These are phyloP conservation scores for Lepidocolaptes lacrymiger DNA, from an alignment of 2,797 vertebrate species.

Conservation along the genomic window DNA sequence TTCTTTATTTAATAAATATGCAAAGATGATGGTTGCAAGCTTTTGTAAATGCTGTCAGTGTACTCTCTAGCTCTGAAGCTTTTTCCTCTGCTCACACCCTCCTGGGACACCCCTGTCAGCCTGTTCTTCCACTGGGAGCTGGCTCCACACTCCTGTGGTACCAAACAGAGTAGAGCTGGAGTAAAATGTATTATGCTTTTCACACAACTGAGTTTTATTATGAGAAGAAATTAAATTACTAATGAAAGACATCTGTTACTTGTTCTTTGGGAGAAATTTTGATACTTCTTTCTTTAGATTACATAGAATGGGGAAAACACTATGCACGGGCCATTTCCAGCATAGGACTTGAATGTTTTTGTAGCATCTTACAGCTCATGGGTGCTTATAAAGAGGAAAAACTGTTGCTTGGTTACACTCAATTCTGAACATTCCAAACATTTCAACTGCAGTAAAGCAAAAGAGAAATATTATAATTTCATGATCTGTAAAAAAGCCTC, in stretches of 20 bases:
- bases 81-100: background rate
- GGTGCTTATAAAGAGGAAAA: background rate
- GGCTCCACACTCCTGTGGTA: accelerated
- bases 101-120: background rate
- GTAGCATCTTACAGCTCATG: background rate
- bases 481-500: background rate
- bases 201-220: conserved; percentile 35
- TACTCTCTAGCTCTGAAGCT: accelerated
- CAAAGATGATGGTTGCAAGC: background rate
- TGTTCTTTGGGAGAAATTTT: conserved; percentile 10
- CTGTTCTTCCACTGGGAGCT: background rate
- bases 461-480: conserved; percentile 24
- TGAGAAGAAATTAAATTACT: conserved; percentile 43
- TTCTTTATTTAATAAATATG: background rate
- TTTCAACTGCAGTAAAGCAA: conserved; percentile 7
- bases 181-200: background rate
- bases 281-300: background rate
- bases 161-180: background rate
- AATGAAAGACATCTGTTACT: conserved; percentile 30
- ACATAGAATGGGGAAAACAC: background rate
- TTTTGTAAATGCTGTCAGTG: background rate
- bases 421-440: conserved; percentile 19
- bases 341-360: background rate
- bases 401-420: conserved; percentile 23
- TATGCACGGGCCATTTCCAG: background rate